These are phyloP conservation scores for Agrotis puta DNA, from an alignment of 2,888 invertebrate species.

Conservation along the genomic window DNA sequence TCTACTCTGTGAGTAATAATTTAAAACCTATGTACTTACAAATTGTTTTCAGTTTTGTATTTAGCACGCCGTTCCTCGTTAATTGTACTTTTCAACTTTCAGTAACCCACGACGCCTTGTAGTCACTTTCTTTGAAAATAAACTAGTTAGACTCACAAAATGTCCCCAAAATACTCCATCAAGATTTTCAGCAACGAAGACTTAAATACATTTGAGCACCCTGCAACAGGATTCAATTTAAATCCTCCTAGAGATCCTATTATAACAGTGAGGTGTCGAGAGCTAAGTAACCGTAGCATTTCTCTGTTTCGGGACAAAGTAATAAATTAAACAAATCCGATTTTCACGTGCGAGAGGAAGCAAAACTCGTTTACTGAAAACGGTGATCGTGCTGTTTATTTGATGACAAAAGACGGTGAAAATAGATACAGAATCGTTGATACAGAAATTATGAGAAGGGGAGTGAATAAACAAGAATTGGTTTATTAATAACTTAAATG, in stretches of 20 bases:
- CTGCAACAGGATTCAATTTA: constrained; percentile 84
- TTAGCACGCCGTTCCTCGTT: neutral
- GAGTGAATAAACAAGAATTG: constrained; percentile 11
- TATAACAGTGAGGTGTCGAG: constrained; percentile 87
- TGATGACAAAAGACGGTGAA: constrained; percentile 76
- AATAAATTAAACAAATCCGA: constrained; percentile 91
- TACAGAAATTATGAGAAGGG: constrained; percentile 54
- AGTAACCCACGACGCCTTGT: constrained; percentile 35
- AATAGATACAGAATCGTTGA: constrained; percentile 62
- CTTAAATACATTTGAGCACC: constrained; percentile 73
- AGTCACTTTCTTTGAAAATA: constrained; percentile 33
- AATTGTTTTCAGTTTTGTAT: neutral
- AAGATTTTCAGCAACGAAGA: constrained; percentile 63
- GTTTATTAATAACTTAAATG: constrained; percentile 6
- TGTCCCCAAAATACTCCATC: constrained; percentile 55
- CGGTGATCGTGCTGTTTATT: constrained; percentile 81
- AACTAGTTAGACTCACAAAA: constrained; percentile 34
- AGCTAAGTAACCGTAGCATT: constrained; percentile 87
- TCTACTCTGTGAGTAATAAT: no score
- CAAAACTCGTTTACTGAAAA: constrained; percentile 73
- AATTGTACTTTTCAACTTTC: constrained; percentile 14
- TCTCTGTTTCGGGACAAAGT: constrained; percentile 81
- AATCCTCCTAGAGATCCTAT: constrained; percentile 87
- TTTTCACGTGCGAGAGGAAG: constrained; percentile 85
- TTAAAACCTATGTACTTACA: neutral